Evolutionary conservation across 23 tunicate species (phyloP), one percentile per base, ranked within the genome.

Genomic region (Oikopleura albicans): DNA sequence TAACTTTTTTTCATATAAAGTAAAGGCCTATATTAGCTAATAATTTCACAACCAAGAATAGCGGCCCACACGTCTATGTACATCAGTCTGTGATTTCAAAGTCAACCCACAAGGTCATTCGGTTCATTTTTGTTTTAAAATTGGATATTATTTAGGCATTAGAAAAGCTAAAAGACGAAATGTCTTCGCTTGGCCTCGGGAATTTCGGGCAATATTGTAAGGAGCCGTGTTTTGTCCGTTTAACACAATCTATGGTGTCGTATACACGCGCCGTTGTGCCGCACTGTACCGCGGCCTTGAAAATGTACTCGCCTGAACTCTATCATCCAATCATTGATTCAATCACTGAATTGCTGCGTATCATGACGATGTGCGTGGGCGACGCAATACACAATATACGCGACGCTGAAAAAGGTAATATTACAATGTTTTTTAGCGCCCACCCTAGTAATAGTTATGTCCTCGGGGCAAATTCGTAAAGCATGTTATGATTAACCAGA

Each of bases 211-310:
- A 90, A 37, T 93, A 87, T 83, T 90, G 89, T 66, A 89, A 66
- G 83, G 91, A 90, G 39, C 87, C 83, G 1, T 93, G 98, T 85
- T 93, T 90, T 56, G 83, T 89, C 33, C 56, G 83, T 39, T 85
- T 93, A 0, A 93, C 98, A 0, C 84, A 86, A 2, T 87, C 98
- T 1, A 93, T 91, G 12, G 35, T 93, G 8, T 88, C 98, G 36
- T 90, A 89, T 39, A 86, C 98, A 1, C 83, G 94, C 83, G 94
- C 98, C 16, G 56, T 89, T 57, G 84, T 93, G 0, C 83, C 66
- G 16, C 98, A 93, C 86, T 8, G 16, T 8, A 8, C 8, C 16
- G 59, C 59, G 59, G 59, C 59, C 8, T 8, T 49, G 59, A 49
- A 49, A 22, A 8, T 49, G 16, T 49, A 49, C 22, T 49, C 59